Conservation (phyloP, 2,888 invertebrate species). For the Tortricodes alternella region DNA sequence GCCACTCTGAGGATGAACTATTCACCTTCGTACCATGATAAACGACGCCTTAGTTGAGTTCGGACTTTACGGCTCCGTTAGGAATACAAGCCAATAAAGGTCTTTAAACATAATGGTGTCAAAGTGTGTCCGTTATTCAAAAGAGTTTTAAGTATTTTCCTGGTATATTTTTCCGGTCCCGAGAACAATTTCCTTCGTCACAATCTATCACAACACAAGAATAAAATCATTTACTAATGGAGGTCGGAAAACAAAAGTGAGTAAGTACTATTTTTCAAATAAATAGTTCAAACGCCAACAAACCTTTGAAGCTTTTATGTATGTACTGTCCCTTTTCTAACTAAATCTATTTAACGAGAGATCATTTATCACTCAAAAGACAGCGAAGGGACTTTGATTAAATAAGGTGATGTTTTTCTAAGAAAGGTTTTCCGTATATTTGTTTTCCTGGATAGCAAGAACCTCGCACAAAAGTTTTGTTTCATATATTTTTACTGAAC, state of each 20-base stretch:
- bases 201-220: no score
- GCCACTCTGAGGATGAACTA: neutral
- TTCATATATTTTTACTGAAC: neutral
- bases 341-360: conserved; percentile 9
- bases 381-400: conserved; percentile 13
- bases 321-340: conserved; percentile 16
- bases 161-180: no score
- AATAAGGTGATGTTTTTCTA: conserved; percentile 17
- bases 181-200: no score
- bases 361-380: conserved; percentile 11
- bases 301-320: neutral
- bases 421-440: conserved; percentile 5
- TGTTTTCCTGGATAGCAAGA: neutral
- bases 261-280: neutral
- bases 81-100: no score
- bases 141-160: no score
- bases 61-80: neutral
- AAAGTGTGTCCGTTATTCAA: no score
- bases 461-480: neutral
- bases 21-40: neutral
- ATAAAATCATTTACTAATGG: no score
- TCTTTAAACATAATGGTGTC: no score
- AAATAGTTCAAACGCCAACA: neutral
- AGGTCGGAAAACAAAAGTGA: no score
- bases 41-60: neutral